A percentile compares a stretch with the other conserved stretches of the same genome.
phyloP scores from a whole-genome alignment of 2,888 invertebrate species.

The Plebejus anna region DNA sequence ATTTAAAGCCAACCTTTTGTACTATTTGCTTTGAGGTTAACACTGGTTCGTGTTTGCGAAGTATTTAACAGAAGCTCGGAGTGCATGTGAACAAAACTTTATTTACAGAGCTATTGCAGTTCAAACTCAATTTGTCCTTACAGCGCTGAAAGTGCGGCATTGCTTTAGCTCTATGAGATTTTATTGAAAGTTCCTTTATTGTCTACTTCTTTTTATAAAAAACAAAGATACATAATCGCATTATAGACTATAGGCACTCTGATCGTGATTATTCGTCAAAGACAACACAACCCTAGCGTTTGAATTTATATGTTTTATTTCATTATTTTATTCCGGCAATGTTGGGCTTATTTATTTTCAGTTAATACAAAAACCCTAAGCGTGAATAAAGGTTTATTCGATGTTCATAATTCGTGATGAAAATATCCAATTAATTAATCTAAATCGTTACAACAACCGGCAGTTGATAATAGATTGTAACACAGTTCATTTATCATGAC shows the following conservation, averaged over 20 bases:
- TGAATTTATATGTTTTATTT: too few species aligned
- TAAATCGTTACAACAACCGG: not conserved
- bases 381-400: not conserved
- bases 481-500: not conserved
- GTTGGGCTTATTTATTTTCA: too few species aligned
- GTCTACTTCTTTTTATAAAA: not conserved
- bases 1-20: constrained; percentile 27
- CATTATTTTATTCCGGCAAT: too few species aligned
- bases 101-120: constrained; percentile 28
- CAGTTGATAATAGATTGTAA: not conserved
- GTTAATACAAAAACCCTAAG: too few species aligned
- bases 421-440: constrained; percentile 24
- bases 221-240: too few species aligned
- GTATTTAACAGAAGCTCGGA: constrained; percentile 30
- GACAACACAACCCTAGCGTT: not conserved
- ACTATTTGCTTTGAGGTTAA: constrained; percentile 31
- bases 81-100: constrained; percentile 32
- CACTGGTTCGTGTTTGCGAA: constrained; percentile 30
- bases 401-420: not conserved
- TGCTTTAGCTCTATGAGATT: not conserved
- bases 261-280: not conserved
- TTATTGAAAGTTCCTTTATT: not conserved
- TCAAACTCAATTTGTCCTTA: constrained; percentile 28
- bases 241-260: too few species aligned
- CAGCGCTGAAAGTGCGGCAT: not conserved